Evolutionary conservation across 2,113 vertebrate genomes (phyloP), one percentile per base, ranked within the genome.

Genomic region (Cyrtonyx montezumae): DNA sequence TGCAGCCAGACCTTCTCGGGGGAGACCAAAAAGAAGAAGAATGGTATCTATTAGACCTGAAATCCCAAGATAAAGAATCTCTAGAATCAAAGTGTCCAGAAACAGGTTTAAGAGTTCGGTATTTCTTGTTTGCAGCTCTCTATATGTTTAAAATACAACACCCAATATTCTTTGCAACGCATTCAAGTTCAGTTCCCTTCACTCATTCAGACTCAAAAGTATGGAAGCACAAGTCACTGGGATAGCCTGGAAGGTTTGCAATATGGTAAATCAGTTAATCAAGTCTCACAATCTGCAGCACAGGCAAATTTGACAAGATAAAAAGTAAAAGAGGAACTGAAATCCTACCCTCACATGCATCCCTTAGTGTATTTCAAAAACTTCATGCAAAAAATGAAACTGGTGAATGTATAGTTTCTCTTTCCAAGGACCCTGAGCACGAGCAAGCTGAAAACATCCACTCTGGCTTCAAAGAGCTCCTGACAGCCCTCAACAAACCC

Each of bases 391-490:
- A 80, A 53, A 90, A 83, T 30, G 4, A 55, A 83, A 36, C 42
- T 74, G 22, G 26, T 82, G 40, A 86, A 70, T 56, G 8, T 78
- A 65, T n/a, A 15, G 11, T 48, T 55, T 91, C 40, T 94, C 42
- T 96, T 96, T 88, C 34, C 45, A 95, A 98, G 97, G 96, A 97
- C 65, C 81, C 75, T 58, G 90, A 78, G 25, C 62, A 59, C 28
- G 85, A 58, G 28, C 58, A 94, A 48, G 42, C 14, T 88, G 90
- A 94, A 94, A 87, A 92, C 58, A 94, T 93, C 37, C 49, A 90
- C 7, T 92, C 80, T 45, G 56, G 90, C 48, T 98, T 97, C 94
- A 94, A 96, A 79, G 40, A 53, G 4, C 82, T 97, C 37, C 84
- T 93, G 36, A 61, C 93, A 49, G 88, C 70, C 51, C 80, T 98